Evolutionary conservation across 2,797 vertebrate species (phyloP).

Genomic region (Australoheros facetus): DNA sequence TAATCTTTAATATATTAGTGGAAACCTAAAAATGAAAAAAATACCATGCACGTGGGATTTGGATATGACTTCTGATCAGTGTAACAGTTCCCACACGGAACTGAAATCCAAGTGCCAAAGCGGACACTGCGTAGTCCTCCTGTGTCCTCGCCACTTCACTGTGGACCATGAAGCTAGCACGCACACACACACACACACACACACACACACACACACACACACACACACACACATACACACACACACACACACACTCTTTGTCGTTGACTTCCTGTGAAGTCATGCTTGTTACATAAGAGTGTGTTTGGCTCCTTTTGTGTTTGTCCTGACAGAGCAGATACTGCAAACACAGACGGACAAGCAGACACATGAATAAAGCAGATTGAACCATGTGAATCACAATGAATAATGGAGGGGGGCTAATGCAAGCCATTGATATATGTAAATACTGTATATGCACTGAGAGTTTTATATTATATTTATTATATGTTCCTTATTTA

Average conservation of each 20-base stretch:
- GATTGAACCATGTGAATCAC: neutral
- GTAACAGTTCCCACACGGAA: neutral
- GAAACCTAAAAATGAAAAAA: neutral
- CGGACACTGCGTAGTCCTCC: constrained; percentile 29
- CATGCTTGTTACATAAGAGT: constrained; percentile 71
- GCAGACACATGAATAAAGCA: constrained; percentile 6
- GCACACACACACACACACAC: too few relatives aligned
- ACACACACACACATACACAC: neutral
- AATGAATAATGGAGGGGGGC: neutral
- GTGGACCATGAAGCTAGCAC: too few relatives aligned
- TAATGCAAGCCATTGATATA: neutral
- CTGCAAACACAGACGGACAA: constrained; percentile 16
- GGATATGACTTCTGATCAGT: neutral
- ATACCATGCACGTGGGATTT: neutral
- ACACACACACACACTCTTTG: constrained; percentile 22
- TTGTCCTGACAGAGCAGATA: constrained; percentile 39
- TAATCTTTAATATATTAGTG: neutral
- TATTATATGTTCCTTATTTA: too few relatives aligned
- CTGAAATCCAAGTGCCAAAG: constrained; percentile 15
- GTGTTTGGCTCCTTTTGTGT: constrained; percentile 38
- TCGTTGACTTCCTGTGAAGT: constrained; percentile 71
- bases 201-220: too few relatives aligned
- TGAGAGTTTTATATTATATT: neutral
- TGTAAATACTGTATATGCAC: neutral
- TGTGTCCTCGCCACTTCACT: neutral